Evolutionary conservation across 2,113 vertebrate species (phyloP).

Genomic region (Erythrolamprus reginae): DNA sequence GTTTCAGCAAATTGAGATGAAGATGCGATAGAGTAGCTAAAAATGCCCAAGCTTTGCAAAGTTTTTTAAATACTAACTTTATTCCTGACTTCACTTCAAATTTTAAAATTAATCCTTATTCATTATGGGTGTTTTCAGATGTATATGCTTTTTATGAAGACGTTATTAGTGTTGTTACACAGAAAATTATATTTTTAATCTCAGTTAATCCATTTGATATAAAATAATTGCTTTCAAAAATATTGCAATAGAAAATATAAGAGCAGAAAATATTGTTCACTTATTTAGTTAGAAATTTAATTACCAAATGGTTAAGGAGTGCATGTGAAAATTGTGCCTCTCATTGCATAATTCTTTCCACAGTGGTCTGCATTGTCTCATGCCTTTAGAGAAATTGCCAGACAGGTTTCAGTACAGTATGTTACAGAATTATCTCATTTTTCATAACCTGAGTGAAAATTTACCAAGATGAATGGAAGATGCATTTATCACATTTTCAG

Average conservation of each 20-base stretch:
- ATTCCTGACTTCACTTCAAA: not conserved
- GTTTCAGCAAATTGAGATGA: not conserved
- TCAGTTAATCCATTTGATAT: not conserved
- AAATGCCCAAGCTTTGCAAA: not conserved
- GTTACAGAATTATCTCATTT: not conserved
- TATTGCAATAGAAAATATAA: not conserved
- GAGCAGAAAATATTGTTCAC: not conserved
- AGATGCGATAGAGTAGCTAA: not conserved
- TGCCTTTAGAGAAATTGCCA: not conserved
- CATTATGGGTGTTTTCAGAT: not conserved
- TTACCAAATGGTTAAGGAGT: not conserved
- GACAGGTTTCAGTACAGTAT: not conserved
- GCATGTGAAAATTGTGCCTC: not conserved
- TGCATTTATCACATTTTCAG: not conserved
- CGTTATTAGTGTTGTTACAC: not conserved
- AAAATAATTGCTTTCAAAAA: not conserved
- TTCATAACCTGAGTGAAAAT: not conserved
- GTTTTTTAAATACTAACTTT: not conserved
- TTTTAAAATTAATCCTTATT: not conserved
- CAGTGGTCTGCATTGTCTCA: not conserved
- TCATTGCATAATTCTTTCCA: not conserved
- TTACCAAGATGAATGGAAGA: not conserved
- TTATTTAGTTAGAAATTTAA: not conserved
- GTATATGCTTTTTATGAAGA: not conserved
- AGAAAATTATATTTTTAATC: not conserved